These are phyloP conservation scores for Melipona quadrifasciata DNA, from an alignment of 1,140 invertebrate genomes.

Conservation along the genomic window DNA sequence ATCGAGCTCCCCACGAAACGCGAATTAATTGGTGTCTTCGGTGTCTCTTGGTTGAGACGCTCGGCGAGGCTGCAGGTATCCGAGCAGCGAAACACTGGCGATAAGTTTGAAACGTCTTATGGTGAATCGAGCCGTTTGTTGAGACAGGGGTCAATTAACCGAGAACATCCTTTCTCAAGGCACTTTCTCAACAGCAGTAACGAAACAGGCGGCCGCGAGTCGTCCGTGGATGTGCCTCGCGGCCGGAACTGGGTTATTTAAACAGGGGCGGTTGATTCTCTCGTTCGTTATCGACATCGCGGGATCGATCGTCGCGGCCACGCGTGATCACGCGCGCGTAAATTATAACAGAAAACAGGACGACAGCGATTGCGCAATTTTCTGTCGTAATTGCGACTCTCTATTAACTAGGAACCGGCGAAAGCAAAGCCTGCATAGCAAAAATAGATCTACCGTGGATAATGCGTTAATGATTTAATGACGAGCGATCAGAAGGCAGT, in stretches of 20 bases:
- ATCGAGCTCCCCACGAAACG: constrained; percentile 70
- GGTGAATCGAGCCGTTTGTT: constrained; percentile 57
- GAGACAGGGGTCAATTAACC: constrained; percentile 52
- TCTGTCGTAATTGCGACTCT: background rate
- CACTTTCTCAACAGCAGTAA: constrained; percentile 19
- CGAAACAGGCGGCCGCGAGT: constrained; percentile 20
- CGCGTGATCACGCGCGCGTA: too few relatives aligned
- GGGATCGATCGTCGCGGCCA: too few relatives aligned
- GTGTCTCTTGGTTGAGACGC: constrained; percentile 46
- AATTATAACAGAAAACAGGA: background rate
- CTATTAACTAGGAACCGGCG: background rate
- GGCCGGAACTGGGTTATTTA: constrained; percentile 10
- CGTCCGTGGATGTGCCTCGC: background rate
- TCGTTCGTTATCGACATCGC: background rate
- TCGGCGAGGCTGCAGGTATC: constrained; percentile 39
- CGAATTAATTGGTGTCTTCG: constrained; percentile 69
- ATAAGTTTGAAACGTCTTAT: constrained; percentile 44
- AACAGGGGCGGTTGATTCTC: background rate
- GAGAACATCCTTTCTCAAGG: background rate
- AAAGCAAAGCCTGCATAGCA: background rate
- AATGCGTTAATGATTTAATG: constrained; percentile 70
- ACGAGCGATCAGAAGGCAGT: constrained; percentile 45
- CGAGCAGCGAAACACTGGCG: background rate
- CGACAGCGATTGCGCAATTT: background rate
- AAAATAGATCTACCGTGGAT: constrained; percentile 56